Conservation (phyloP, 2,113 vertebrate species). For the Semnornis frantzii region DNA sequence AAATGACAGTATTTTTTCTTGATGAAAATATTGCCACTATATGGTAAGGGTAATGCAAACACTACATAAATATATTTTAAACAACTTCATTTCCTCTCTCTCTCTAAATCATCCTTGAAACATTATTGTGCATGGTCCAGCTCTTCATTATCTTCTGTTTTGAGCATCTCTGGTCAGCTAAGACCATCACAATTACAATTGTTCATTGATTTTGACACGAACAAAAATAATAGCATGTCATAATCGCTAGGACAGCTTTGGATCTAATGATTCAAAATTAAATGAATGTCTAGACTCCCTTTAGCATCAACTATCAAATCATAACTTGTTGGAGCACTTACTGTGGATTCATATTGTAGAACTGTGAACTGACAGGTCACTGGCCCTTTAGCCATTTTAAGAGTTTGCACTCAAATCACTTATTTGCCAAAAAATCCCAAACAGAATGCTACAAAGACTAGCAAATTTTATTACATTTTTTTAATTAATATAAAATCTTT, state of each 20-base stretch:
- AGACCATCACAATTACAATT: background rate
- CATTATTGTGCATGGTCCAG: background rate
- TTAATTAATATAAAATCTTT: background rate
- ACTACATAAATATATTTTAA: background rate
- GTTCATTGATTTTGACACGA: conserved; percentile 23
- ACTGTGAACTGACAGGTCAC: background rate
- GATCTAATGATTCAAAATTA: conserved; percentile 30
- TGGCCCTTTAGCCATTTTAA: background rate
- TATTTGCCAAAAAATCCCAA: background rate
- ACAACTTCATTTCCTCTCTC: background rate
- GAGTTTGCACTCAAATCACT: background rate
- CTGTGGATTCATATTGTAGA: background rate
- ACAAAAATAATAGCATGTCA: conserved; percentile 31
- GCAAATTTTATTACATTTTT: background rate
- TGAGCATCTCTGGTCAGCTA: conserved; percentile 21
- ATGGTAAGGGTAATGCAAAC: background rate
- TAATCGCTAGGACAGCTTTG: conserved; percentile 24
- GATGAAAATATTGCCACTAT: background rate
- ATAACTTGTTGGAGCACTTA: background rate
- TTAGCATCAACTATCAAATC: background rate
- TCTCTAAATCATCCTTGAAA: background rate
- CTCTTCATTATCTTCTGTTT: background rate
- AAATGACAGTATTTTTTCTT: background rate
- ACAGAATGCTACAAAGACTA: background rate
- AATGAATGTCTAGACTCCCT: background rate